Conservation (phyloP, 2,797 vertebrate species). For the Cryptoblepharus egeriae region DNA sequence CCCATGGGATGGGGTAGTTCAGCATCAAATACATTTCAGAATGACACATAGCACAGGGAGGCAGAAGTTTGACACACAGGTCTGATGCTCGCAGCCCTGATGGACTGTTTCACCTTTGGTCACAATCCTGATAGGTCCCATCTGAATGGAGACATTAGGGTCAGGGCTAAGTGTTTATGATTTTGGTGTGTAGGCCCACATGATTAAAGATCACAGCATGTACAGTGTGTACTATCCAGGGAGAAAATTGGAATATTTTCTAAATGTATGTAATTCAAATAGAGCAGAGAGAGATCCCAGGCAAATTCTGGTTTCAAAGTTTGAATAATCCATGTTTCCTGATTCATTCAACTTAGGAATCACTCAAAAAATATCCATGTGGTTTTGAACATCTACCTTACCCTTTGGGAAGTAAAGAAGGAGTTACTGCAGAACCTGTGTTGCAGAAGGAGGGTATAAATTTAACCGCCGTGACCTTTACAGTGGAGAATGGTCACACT, state of each 20-base stretch:
- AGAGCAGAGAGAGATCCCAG: too few relatives aligned
- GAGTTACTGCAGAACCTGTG: slow-evolving; percentile 67
- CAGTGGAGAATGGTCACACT: slow-evolving; percentile 87
- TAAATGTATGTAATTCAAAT: background rate
- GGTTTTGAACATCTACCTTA: slow-evolving; percentile 85
- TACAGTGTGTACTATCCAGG: background rate
- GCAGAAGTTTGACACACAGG: too few relatives aligned
- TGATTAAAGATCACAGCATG: background rate
- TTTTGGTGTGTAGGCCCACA: background rate
- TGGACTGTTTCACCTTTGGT: too few relatives aligned
- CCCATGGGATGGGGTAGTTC: too few relatives aligned
- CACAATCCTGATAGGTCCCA: too few relatives aligned
- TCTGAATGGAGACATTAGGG: too few relatives aligned
- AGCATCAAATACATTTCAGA: too few relatives aligned
- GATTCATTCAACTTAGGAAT: slow-evolving; percentile 66
- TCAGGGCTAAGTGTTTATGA: too few relatives aligned
- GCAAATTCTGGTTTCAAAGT: slow-evolving; percentile 18
- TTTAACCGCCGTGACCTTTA: slow-evolving; percentile 87
- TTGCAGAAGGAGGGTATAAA: slow-evolving; percentile 78
- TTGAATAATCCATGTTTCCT: slow-evolving; percentile 60
- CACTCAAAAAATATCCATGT: slow-evolving; percentile 76
- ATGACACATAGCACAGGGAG: too few relatives aligned
- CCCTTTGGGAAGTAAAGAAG: slow-evolving; percentile 88
- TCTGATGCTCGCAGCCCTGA: too few relatives aligned
- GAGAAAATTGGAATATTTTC: background rate